These are phyloP conservation scores for Gavia stellata DNA, from an alignment of 2,113 vertebrate species.

Conservation along the genomic window DNA sequence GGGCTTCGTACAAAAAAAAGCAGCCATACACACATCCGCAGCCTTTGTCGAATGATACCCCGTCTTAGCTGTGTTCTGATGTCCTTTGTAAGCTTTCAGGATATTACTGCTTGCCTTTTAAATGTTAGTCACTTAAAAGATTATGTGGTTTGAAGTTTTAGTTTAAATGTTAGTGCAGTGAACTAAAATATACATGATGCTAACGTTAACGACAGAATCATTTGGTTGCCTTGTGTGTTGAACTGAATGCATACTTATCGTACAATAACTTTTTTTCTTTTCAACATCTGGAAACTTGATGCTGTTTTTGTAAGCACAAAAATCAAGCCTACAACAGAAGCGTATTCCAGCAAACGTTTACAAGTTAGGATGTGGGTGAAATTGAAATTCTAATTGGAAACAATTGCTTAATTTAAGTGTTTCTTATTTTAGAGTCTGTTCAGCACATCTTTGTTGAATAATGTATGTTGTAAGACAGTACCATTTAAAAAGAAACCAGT, in stretches of 20 bases:
- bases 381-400: constrained; percentile 52
- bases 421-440: constrained; percentile 74
- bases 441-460: constrained; percentile 74
- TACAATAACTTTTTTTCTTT: constrained; percentile 60
- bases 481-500: constrained; percentile 65
- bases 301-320: constrained; percentile 77
- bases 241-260: constrained; percentile 65
- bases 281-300: constrained; percentile 56
- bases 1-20: constrained; percentile 94
- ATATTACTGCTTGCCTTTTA: constrained; percentile 81
- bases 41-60: constrained; percentile 35
- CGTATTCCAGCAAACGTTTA: constrained; percentile 64
- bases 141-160: constrained; percentile 79
- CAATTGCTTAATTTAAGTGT: constrained; percentile 72
- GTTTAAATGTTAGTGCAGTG: constrained; percentile 80
- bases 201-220: constrained; percentile 68
- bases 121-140: constrained; percentile 80
- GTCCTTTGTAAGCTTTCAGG: constrained; percentile 70
- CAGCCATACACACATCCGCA: constrained; percentile 70
- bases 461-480: constrained; percentile 75
- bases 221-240: constrained; percentile 79
- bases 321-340: constrained; percentile 54
- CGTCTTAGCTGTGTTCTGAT: constrained; percentile 62
- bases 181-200: constrained; percentile 72
- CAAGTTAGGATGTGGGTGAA: constrained; percentile 40